Conservation (phyloP, 2,888 invertebrate species). For the Parnassius smintheus region DNA sequence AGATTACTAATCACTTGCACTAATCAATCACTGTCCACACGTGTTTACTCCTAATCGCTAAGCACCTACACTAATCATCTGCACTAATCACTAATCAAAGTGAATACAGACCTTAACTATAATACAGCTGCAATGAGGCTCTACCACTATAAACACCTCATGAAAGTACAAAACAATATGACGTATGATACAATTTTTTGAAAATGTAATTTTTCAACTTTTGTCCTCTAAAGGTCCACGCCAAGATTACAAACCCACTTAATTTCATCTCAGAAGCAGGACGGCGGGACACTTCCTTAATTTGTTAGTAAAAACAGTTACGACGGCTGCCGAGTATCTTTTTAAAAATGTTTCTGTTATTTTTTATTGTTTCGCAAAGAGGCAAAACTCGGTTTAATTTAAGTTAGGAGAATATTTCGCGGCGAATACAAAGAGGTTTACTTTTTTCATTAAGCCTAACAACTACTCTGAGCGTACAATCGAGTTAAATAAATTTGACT, state of each 20-base stretch:
- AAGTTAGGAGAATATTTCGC: constrained; percentile 27
- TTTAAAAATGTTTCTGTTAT: constrained; percentile 28
- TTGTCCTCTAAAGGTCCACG: constrained; percentile 20
- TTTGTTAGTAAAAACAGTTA: constrained; percentile 32
- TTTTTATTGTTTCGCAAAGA: constrained; percentile 28
- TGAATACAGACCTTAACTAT: too few relatives aligned
- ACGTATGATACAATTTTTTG: constrained; percentile 13
- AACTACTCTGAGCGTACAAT: not conserved
- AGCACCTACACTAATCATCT: too few relatives aligned
- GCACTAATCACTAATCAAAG: too few relatives aligned
- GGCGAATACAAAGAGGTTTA: constrained; percentile 19
- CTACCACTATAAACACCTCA: not conserved
- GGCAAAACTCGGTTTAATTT: constrained; percentile 26
- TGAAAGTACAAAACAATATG: constrained; percentile 8
- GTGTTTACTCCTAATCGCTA: too few relatives aligned
- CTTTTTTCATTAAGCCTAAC: constrained; percentile 12
- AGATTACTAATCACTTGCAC: too few relatives aligned
- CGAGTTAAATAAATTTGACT: constrained; percentile 5
- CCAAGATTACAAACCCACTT: constrained; percentile 28
- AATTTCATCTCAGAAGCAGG: constrained; percentile 22
- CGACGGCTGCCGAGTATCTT: constrained; percentile 25
- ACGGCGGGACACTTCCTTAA: constrained; percentile 27
- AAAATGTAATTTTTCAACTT: constrained; percentile 26
- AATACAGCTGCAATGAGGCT: too few relatives aligned
- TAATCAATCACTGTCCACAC: too few relatives aligned